phyloP scores from a whole-genome alignment of 2,797 vertebrate species.

The Echeneis naucrates region DNA sequence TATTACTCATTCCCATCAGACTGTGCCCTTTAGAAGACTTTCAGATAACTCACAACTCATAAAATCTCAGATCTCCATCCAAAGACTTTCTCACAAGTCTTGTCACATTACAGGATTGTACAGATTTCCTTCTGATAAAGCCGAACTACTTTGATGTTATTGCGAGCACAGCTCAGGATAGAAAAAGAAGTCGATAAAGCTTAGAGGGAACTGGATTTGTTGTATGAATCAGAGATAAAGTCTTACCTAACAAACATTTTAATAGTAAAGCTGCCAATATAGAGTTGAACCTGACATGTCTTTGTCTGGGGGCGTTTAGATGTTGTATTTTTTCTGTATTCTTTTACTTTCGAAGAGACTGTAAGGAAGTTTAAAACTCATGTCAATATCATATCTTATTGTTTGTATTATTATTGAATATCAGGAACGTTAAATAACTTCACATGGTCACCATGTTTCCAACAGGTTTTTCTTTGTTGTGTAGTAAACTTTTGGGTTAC shows the following conservation, averaged over 20 bases:
- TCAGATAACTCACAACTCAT: conserved; percentile 41
- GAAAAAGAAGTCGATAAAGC: conserved; percentile 28
- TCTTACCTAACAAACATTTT: conserved; percentile 36
- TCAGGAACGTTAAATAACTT: neutral
- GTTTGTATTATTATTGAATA: neutral
- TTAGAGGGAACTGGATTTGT: conserved; percentile 47
- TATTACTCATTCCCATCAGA: conserved; percentile 52
- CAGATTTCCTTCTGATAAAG: conserved; percentile 65
- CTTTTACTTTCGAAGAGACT: neutral
- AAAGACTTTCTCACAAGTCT: conserved; percentile 42
- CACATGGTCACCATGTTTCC: neutral
- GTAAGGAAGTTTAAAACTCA: neutral
- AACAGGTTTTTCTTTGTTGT: neutral
- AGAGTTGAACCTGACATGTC: neutral
- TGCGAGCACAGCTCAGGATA: conserved; percentile 49
- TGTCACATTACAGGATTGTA: conserved; percentile 20
- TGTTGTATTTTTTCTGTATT: neutral
- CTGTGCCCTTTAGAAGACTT: conserved; percentile 46
- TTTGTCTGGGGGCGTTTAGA: neutral
- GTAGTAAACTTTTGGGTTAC: neutral
- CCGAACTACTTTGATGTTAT: conserved; percentile 64
- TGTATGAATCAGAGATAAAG: conserved; percentile 40
- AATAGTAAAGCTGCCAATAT: conserved; percentile 16
- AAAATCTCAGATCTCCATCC: conserved; percentile 61
- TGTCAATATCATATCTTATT: neutral